Percentiles rank a stretch among this genome's conserved stretches.
phyloP scores from a whole-genome alignment of 1,140 invertebrate species.

The Anadara kagoshimensis region DNA sequence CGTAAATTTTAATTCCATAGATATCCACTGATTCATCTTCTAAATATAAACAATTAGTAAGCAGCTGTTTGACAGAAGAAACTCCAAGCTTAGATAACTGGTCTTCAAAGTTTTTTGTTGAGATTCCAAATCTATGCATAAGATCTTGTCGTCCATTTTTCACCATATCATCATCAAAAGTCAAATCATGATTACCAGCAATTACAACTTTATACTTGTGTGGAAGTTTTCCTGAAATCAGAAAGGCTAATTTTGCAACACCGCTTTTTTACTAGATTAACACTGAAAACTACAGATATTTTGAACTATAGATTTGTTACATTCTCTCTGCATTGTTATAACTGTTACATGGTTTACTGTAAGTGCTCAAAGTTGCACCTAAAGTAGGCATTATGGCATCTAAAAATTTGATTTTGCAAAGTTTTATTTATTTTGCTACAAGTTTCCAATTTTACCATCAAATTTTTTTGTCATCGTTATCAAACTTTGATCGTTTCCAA shows the following conservation, averaged over 20 bases:
- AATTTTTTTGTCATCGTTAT: too few species aligned
- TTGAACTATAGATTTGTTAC: too few species aligned
- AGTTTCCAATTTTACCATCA: too few species aligned
- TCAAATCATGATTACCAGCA: constrained; percentile 91
- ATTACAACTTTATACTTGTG: constrained; percentile 91
- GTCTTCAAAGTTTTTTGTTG: not conserved
- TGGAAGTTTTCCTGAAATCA: constrained; percentile 78
- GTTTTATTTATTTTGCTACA: too few species aligned
- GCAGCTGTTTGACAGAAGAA: constrained; percentile 54
- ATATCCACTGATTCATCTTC: constrained; percentile 82
- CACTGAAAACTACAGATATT: too few species aligned
- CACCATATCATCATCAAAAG: constrained; percentile 79
- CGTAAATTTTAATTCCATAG: constrained; percentile 88
- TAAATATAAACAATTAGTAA: constrained; percentile 87
- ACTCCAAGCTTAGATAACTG: constrained; percentile 33
- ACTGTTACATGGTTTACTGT: too few species aligned
- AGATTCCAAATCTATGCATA: not conserved
- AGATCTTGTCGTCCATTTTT: constrained; percentile 3
- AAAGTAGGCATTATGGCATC: too few species aligned
- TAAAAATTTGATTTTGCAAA: too few species aligned
- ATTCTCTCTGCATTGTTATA: too few species aligned
- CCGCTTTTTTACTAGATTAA: constrained; percentile 1
- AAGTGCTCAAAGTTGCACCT: too few species aligned
- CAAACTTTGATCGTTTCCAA: too few species aligned
- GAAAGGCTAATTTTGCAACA: too few species aligned